Base-by-base conservation (phyloP, 2,888 invertebrate genomes). In the Allygus modestus region DNA sequence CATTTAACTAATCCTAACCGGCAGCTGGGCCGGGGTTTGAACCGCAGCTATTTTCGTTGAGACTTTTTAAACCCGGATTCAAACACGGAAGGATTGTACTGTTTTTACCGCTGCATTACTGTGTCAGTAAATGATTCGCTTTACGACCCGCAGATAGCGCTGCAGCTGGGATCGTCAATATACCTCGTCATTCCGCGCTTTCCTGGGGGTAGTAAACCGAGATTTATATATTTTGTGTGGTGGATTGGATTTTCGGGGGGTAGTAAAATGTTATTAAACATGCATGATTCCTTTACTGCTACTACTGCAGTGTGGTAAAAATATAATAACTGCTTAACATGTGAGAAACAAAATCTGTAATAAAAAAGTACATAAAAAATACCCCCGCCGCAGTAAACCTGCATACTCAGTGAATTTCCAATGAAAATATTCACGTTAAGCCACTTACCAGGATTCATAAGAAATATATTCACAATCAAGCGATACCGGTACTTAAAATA, bases 211-310 rank as follows among this genome's bases (percentile, higher is more conserved):
- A 46, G 75, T 77, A 77, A 77, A 77, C 43, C 75, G 46, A 26
- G 46, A 46, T 77, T 77, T 77, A 77, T 77, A 77, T 28, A 77
- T 77, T 77, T 77, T 46, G 75, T 77, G 46, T 43, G 75, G 43
- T 1, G 75, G 75, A 17, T 77, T 23, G 75, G 71, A 33, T 71
- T 41, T 41, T 37, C 33, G 71, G 71, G 20, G 23, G 23, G 41
- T 41, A 28, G 75, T 77, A 46, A 46, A 46, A 26, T 2, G 75
- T 23, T 77, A 77, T 77, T 77, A 77, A 77, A 37, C 41, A 77
- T 77, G 75, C 46, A 77, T 77, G 75, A 46, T n/a, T 65, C 26
- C 31, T 65, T 65, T 65, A 65, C 23, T 58, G 58, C 23, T 5
- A n/a, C 1, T 23, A 23, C 65, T 65, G 28, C 28, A 0, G 65